Percentiles rank a stretch among this genome's conserved stretches.
Evolutionary conservation across 1,140 invertebrate species (phyloP).

Genomic region (Xylocopa sonorina): DNA sequence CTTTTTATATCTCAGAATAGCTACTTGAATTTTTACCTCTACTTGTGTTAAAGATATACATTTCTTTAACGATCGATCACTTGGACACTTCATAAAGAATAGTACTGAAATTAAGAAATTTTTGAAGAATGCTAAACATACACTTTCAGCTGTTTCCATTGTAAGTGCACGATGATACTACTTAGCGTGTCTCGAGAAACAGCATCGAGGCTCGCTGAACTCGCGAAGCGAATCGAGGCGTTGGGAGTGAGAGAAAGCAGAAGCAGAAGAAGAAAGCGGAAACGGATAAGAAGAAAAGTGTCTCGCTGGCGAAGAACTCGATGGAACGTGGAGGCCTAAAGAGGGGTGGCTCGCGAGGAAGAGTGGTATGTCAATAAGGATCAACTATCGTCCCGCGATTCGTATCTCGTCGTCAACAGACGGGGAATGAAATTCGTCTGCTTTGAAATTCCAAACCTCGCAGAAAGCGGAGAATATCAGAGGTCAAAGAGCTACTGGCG

Average conservation of each 20-base stretch:
- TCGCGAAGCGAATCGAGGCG: neutral
- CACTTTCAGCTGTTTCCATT: too few species aligned
- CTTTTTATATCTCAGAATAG: too few species aligned
- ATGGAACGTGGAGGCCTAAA: slow-evolving; percentile 10
- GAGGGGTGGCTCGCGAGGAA: slow-evolving; percentile 17
- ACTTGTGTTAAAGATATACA: too few species aligned
- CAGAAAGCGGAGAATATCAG: slow-evolving; percentile 5
- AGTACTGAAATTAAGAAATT: too few species aligned
- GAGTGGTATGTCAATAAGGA: slow-evolving; percentile 60
- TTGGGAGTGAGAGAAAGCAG: neutral
- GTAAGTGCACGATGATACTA: too few species aligned
- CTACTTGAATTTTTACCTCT: too few species aligned
- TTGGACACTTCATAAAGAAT: too few species aligned
- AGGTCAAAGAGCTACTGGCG: slow-evolving; percentile 44
- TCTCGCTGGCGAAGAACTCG: neutral
- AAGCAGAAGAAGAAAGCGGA: neutral
- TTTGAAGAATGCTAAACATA: too few species aligned
- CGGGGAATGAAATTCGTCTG: slow-evolving; percentile 67
- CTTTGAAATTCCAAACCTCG: slow-evolving; percentile 72
- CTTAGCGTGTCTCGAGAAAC: too few species aligned
- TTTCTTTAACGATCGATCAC: too few species aligned
- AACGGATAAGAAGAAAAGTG: neutral
- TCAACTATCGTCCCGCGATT: slow-evolving; percentile 61
- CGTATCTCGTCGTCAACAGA: slow-evolving; percentile 65
- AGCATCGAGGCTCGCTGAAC: neutral